These are phyloP conservation scores for Anisognathus igniventris DNA, from an alignment of 2,797 vertebrate genomes.

Conservation along the genomic window DNA sequence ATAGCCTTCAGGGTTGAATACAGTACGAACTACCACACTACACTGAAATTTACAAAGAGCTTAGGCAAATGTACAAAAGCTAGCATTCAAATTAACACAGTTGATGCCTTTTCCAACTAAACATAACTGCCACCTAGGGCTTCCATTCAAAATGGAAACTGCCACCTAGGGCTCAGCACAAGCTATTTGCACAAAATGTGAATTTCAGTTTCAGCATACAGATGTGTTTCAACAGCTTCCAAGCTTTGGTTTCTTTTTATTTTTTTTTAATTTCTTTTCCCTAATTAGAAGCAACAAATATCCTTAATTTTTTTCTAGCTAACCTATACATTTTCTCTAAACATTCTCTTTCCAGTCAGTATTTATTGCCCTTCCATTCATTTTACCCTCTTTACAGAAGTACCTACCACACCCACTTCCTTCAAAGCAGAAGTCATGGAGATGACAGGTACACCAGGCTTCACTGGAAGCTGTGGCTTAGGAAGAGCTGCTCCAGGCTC, in stretches of 20 bases:
- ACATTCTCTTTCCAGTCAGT: neutral
- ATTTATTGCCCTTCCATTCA: neutral
- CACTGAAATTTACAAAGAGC: neutral
- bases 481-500: slow-evolving; percentile 66
- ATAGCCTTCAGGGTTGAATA: neutral
- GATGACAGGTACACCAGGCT: slow-evolving; percentile 77
- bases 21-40: neutral
- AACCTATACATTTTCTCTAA: neutral
- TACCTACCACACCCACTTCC: slow-evolving; percentile 91
- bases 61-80: neutral
- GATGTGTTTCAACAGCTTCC: neutral
- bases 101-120: neutral
- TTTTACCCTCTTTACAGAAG: neutral
- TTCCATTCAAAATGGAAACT: neutral
- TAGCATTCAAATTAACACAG: neutral
- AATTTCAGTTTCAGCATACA: neutral
- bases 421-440: slow-evolving; percentile 94
- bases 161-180: neutral
- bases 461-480: slow-evolving; percentile 69
- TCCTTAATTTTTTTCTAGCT: neutral
- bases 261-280: rapidly evolving
- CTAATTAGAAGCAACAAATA: neutral
- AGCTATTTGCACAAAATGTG: neutral
- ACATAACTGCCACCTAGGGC: neutral
- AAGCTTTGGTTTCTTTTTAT: neutral